Evolutionary conservation across 2,797 vertebrate genomes (phyloP), one percentile per base, ranked within the genome.

Genomic region (Etheostoma nigrum): DNA sequence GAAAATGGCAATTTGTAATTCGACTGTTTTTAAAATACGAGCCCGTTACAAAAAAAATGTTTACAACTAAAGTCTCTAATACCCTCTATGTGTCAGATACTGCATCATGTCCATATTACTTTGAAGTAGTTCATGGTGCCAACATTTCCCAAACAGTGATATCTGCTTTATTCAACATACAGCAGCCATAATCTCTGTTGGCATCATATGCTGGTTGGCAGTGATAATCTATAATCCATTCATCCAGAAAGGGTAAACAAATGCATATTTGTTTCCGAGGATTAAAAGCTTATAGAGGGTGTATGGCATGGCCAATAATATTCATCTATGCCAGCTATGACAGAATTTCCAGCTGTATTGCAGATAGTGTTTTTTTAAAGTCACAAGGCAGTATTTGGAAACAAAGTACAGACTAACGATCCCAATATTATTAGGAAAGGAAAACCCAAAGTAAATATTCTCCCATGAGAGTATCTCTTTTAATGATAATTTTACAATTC

Each of bases 181-280:
- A 86, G 83, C 87, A 84, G 71, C 79, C 79, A 90, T 93, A 94
- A 95, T 95, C 93, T 92, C 80, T 88, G 80, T 79, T 93, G 90
- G 93, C 94, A 94, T 94, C 92, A 89, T 92, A 89, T 91, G 87
- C 94, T 93, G 91, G 88, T 89, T 92, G 92, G 92, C 88, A 92
- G 88, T 89, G 94, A 94, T 95, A 94, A 94, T 94, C 90, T 91
- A 92, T 94, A 94, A 95, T 93, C 93, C 92, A 94, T 93, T 92
- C 92, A 91, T 91, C 92, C 89, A 94, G 88, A 91, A 88, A 93
- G 89, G 89, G 92, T 92, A 94, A 92, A 95, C 93, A 95, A 93
- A 93, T 85, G 87, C 91, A 93, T 93, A 94, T 94, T 94, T 95
- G 93, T 94, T 94, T 94, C 91, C 90, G 88, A 69, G 93, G 94